phyloP scores from a whole-genome alignment of 2,113 vertebrate genomes.

The Bambusicola thoracicus region DNA sequence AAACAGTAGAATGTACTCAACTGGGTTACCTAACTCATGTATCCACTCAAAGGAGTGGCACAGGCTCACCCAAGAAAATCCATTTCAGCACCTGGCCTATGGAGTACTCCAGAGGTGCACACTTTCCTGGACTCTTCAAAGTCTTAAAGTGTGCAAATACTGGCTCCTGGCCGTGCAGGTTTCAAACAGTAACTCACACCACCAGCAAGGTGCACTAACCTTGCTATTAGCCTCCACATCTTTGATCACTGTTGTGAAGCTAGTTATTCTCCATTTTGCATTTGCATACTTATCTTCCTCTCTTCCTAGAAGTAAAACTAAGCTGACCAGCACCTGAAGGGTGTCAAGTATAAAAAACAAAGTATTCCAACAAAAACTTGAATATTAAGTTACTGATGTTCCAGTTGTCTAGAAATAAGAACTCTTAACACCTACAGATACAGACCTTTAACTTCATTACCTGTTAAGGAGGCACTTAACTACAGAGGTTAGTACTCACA shows the following conservation, averaged over 20 bases:
- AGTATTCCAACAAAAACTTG: conserved; percentile 7
- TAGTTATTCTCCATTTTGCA: neutral
- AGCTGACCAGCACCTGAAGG: conserved; percentile 18
- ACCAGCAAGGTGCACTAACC: neutral
- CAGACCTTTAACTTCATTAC: neutral
- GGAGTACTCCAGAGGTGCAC: neutral
- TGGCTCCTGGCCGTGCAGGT: neutral
- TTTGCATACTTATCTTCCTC: conserved; percentile 6
- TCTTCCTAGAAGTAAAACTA: conserved; percentile 14
- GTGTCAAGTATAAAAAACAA: neutral
- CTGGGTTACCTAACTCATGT: neutral
- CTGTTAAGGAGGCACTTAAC: neutral
- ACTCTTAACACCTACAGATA: neutral
- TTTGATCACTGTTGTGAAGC: conserved; percentile 16
- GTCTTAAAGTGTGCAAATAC: neutral
- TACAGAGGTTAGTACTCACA: neutral
- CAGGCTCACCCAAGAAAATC: neutral
- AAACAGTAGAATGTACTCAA: neutral
- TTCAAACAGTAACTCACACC: neutral
- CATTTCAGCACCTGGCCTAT: neutral
- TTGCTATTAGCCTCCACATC: conserved; percentile 6
- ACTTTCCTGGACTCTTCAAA: neutral
- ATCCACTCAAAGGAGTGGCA: neutral
- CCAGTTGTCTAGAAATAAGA: neutral
- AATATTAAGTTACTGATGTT: neutral